A percentile compares a stretch with the other conserved stretches of the same genome.
phyloP scores from a whole-genome alignment of 2,888 invertebrate species.

The Thecophora atra region DNA sequence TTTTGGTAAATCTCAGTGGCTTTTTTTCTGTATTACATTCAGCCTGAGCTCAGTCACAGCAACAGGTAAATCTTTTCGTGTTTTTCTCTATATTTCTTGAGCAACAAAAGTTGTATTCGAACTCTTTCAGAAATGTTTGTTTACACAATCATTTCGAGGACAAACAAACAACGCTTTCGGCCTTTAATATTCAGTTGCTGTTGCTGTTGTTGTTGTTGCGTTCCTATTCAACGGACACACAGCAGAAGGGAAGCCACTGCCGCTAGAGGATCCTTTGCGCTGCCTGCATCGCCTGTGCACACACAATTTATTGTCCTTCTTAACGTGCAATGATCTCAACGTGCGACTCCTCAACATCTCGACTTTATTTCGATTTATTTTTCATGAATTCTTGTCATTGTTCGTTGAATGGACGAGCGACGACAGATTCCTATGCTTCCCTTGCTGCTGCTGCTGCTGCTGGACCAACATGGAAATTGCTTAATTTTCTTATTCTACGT shows the following conservation, averaged over 20 bases:
- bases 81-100: too few relatives aligned
- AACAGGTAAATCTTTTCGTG: too few relatives aligned
- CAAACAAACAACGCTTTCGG: too few relatives aligned
- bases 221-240: slow-evolving; percentile 10
- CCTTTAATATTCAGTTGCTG: neutral
- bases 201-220: neutral
- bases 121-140: neutral
- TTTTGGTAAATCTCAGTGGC: slow-evolving; percentile 25
- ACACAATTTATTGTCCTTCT: slow-evolving; percentile 51
- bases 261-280: neutral
- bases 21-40: too few relatives aligned
- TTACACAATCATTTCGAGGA: neutral
- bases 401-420: neutral
- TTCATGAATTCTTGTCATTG: slow-evolving; percentile 39
- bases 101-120: neutral
- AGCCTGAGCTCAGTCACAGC: too few relatives aligned
- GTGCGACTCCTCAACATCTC: slow-evolving; percentile 41
- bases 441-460: slow-evolving; percentile 3
- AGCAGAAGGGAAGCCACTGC: neutral
- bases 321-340: slow-evolving; percentile 55
- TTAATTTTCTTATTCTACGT: slow-evolving; percentile 14
- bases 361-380: slow-evolving; percentile 16
- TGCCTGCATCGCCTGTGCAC: neutral
- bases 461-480: slow-evolving; percentile 28
- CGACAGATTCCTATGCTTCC: neutral